Conservation (phyloP, 1,140 invertebrate species). For the Lepidurus couesii region DNA sequence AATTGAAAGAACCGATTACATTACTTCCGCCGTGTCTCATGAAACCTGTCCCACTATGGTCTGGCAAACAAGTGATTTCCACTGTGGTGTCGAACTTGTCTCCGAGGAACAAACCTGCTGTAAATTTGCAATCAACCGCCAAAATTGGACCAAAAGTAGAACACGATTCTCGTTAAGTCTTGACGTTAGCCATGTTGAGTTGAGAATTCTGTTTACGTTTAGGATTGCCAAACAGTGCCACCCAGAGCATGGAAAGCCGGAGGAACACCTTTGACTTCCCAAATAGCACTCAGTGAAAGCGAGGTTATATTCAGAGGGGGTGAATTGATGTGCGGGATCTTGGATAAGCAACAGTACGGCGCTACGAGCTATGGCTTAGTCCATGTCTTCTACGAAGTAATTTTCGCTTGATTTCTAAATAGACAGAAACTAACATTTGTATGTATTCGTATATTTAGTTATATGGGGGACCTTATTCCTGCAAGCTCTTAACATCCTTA, state of each 20-base stretch:
- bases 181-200: not conserved
- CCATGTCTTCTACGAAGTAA: conserved; percentile 81
- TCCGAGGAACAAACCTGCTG: conserved; percentile 61
- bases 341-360: conserved; percentile 96
- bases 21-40: conserved; percentile 79
- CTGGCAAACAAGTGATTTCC: conserved; percentile 91
- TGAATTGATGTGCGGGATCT: conserved; percentile 82
- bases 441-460: conserved; percentile 51
- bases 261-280: conserved; percentile 50
- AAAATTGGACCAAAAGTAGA: conserved; percentile 72
- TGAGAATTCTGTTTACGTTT: conserved; percentile 35
- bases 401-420: not conserved
- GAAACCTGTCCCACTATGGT: conserved; percentile 86
- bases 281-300: conserved; percentile 73
- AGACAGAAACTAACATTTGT: not conserved
- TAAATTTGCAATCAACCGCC: conserved; percentile 72
- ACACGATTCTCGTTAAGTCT: conserved; percentile 1
- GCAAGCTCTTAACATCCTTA: conserved; percentile 75
- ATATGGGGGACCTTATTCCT: conserved; percentile 82
- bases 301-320: conserved; percentile 85
- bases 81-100: conserved; percentile 83
- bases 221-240: conserved; percentile 58
- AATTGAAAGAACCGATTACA: conserved; percentile 56
- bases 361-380: conserved; percentile 88
- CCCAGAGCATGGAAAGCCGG: conserved; percentile 56